Evolutionary conservation across 2,113 vertebrate genomes (phyloP).

Genomic region (Cryptotis parvus): DNA sequence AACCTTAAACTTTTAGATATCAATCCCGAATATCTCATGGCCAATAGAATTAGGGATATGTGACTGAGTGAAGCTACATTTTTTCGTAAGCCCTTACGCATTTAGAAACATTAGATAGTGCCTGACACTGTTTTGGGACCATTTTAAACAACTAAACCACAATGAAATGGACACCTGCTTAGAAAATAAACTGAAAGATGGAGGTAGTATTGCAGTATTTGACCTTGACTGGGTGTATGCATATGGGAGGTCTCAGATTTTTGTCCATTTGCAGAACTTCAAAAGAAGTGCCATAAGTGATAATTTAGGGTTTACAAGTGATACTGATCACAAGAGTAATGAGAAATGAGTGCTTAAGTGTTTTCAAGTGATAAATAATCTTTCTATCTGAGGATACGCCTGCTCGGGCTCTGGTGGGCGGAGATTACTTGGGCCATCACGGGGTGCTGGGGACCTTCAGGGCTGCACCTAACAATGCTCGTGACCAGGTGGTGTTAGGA

Average conservation of each 20-base stretch:
- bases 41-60: background rate
- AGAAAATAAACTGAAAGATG: background rate
- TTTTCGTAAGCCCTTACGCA: background rate
- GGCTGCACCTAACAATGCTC: too few species aligned
- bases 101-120: background rate
- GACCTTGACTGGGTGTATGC: background rate
- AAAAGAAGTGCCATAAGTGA: background rate
- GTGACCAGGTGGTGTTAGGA: too few species aligned
- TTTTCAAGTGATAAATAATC: background rate
- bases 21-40: background rate
- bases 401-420: too few species aligned
- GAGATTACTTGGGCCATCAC: too few species aligned
- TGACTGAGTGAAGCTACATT: background rate
- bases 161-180: background rate
- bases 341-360: background rate
- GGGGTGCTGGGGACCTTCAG: too few species aligned
- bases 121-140: background rate
- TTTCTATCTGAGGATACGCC: too few species aligned
- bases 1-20: background rate
- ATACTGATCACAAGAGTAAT: background rate
- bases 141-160: slow-evolving; percentile 1
- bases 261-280: background rate
- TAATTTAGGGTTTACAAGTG: background rate
- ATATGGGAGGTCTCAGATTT: background rate
- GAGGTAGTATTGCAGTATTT: background rate